Evolutionary conservation across 2,797 vertebrate genomes (phyloP).

Genomic region (Chiroxiphia lanceolata): DNA sequence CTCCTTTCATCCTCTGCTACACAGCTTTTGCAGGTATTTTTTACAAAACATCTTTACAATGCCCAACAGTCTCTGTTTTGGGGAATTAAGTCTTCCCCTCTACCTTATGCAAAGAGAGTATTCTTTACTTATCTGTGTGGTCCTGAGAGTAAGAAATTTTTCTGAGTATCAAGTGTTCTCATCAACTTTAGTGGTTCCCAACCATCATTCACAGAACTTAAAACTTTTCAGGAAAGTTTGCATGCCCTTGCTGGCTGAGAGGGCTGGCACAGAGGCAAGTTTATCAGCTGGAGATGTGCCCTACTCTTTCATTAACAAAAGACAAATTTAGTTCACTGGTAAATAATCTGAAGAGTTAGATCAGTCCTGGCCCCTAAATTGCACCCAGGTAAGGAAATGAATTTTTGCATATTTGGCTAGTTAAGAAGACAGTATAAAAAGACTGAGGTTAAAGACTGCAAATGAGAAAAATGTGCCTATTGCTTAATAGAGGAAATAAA

Average conservation of each 20-base stretch:
- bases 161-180: neutral
- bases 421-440: conserved; percentile 10
- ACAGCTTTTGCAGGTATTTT: neutral
- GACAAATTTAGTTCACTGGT: neutral
- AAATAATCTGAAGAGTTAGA: neutral
- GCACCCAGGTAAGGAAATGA: neutral
- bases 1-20: neutral
- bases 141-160: neutral
- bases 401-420: conserved; percentile 13
- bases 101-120: neutral
- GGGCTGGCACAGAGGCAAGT: neutral
- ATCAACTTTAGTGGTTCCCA: neutral
- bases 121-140: neutral
- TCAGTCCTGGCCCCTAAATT: neutral
- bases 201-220: neutral
- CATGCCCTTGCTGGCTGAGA: neutral
- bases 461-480: conserved; percentile 14
- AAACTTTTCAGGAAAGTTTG: neutral
- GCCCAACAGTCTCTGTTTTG: neutral
- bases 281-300: neutral
- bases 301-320: neutral
- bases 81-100: neutral
- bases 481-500: conserved; percentile 17
- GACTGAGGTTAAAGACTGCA: neutral
- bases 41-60: neutral